A percentile compares a stretch with the other conserved stretches of the same genome.
Evolutionary conservation across 2,113 vertebrate species (phyloP).

Genomic region (Eublepharis macularius): DNA sequence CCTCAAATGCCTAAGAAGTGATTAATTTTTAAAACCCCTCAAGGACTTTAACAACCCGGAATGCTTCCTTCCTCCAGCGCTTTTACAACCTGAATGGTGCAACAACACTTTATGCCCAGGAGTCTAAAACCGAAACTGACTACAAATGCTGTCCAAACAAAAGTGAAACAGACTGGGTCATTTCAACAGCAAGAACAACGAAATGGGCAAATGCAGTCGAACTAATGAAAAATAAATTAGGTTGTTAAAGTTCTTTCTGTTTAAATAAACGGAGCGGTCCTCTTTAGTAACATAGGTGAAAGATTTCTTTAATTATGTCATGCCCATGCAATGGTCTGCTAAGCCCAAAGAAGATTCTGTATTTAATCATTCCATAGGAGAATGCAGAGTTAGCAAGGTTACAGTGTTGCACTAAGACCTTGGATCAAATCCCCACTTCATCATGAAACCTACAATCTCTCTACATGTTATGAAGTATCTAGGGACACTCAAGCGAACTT

Average conservation of each 20-base stretch:
- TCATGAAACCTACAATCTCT: too few relatives aligned
- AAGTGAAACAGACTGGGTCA: constrained; percentile 50
- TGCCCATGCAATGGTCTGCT: rapidly evolving
- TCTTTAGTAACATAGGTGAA: constrained; percentile 9
- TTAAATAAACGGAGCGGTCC: constrained; percentile 27
- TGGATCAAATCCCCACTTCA: too few relatives aligned
- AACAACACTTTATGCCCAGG: not conserved
- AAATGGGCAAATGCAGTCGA: constrained; percentile 33
- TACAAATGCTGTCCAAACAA: constrained; percentile 22
- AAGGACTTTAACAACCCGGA: not conserved
- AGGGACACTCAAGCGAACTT: too few relatives aligned
- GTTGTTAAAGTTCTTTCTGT: constrained; percentile 22
- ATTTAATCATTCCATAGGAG: not conserved
- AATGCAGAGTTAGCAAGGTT: too few relatives aligned
- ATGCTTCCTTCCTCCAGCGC: constrained; percentile 6
- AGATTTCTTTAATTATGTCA: not conserved
- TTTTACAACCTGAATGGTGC: constrained; percentile 27
- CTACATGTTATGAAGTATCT: too few relatives aligned
- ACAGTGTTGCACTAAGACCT: too few relatives aligned
- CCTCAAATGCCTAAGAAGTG: not conserved
- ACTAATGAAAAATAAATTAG: constrained; percentile 53
- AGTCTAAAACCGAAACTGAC: constrained; percentile 26
- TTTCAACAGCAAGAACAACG: constrained; percentile 11
- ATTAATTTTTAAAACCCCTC: constrained; percentile 22
- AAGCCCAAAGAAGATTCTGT: not conserved